Conservation (phyloP, 2,113 vertebrate genomes). For the Hippopotamus amphibius region DNA sequence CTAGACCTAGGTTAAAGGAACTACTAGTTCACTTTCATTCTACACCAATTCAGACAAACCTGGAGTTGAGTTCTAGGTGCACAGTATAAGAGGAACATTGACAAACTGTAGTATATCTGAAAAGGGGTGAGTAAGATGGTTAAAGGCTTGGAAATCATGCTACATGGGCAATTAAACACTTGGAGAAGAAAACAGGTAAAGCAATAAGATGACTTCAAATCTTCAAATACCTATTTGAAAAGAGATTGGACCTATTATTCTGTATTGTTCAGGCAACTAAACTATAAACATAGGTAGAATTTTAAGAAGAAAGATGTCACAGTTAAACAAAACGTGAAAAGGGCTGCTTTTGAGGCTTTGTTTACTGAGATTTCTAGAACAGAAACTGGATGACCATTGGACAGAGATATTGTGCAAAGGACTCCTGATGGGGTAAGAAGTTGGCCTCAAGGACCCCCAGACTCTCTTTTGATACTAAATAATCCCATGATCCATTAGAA, state of each 20-base stretch:
- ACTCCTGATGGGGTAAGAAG: not conserved
- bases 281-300: not conserved
- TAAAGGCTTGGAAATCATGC: not conserved
- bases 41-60: not conserved
- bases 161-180: not conserved
- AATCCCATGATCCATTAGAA: not conserved
- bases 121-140: not conserved
- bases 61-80: not conserved
- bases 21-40: not conserved
- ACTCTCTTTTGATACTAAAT: not conserved
- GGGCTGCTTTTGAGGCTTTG: not conserved
- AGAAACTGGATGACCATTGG: not conserved
- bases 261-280: not conserved
- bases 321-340: too few relatives aligned
- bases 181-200: not conserved
- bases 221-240: not conserved
- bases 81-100: not conserved
- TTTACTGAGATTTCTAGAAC: not conserved
- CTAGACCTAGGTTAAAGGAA: not conserved
- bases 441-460: not conserved
- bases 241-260: not conserved
- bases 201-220: constrained; percentile 48
- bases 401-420: not conserved
- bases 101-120: not conserved
- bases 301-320: not conserved